These are phyloP conservation scores for Drosophila mimetica DNA, from an alignment of 2,888 invertebrate genomes.

Conservation along the genomic window DNA sequence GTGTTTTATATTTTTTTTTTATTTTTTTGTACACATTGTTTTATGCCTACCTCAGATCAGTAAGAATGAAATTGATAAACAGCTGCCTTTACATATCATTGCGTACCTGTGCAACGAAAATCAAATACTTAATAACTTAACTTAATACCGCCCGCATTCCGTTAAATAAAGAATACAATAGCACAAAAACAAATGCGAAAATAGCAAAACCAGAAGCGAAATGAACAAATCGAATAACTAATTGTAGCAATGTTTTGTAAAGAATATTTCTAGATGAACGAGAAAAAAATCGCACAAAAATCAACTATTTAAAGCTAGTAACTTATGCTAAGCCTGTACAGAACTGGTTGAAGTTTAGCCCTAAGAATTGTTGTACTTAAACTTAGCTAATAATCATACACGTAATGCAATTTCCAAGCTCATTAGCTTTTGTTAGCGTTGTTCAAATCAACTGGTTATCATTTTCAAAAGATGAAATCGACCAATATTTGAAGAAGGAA, in stretches of 20 bases:
- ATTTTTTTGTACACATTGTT: constrained; percentile 35
- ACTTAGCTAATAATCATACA: constrained; percentile 31
- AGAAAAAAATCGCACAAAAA: constrained; percentile 28
- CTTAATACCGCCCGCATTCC: constrained; percentile 67
- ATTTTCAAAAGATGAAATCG: constrained; percentile 31
- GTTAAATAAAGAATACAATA: constrained; percentile 45
- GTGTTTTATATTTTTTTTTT: constrained; percentile 44
- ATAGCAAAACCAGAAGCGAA: constrained; percentile 27
- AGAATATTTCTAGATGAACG: constrained; percentile 38
- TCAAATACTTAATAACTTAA: constrained; percentile 64
- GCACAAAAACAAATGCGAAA: constrained; percentile 3
- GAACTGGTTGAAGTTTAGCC: constrained; percentile 66
- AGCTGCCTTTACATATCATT: constrained; percentile 69
- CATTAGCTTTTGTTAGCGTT: constrained; percentile 41
- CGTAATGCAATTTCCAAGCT: constrained; percentile 37
- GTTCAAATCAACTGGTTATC: constrained; percentile 23
- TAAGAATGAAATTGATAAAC: constrained; percentile 52
- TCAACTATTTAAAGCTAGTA: constrained; percentile 19
- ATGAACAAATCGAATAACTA: constrained; percentile 51
- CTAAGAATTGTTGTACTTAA: constrained; percentile 74
- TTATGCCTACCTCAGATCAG: constrained; percentile 70
- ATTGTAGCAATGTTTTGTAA: constrained; percentile 40
- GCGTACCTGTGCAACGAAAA: constrained; percentile 77
- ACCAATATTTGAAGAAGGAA: constrained; percentile 12
- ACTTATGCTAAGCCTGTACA: constrained; percentile 56